These are phyloP conservation scores for Alectura lathami DNA, from an alignment of 2,113 vertebrate species.

Conservation along the genomic window DNA sequence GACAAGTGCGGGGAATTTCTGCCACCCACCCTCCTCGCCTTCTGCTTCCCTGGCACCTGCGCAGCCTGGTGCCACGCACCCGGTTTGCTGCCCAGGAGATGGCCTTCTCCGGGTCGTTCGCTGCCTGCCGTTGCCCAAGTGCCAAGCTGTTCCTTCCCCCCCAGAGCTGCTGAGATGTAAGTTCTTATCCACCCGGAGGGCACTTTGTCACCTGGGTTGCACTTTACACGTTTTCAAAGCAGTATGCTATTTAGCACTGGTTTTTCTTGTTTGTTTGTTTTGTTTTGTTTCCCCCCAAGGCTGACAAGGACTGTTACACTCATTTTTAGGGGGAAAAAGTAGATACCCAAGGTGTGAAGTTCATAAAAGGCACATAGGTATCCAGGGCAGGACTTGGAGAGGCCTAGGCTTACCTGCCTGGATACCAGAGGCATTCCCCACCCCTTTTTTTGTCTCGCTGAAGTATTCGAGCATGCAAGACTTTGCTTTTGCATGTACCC, in stretches of 20 bases:
- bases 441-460: background rate
- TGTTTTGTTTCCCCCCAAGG: fast-evolving
- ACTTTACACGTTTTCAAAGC: fast-evolving
- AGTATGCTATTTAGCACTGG: fast-evolving
- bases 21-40: background rate
- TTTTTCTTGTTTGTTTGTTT: too few species aligned
- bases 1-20: background rate
- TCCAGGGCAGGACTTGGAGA: too few species aligned
- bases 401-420: background rate
- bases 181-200: fast-evolving
- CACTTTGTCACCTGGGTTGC: background rate
- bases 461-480: fast-evolving
- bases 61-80: background rate
- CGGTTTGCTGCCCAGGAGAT: background rate
- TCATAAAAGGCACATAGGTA: background rate
- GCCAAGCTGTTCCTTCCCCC: background rate
- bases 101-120: fast-evolving
- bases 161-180: background rate
- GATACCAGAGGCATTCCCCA: background rate
- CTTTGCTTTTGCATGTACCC: background rate
- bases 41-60: background rate
- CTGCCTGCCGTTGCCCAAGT: fast-evolving
- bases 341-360: fast-evolving
- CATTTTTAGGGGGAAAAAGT: fast-evolving
- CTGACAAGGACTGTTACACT: background rate